These are phyloP conservation scores for Sphyrna mokarran DNA, from an alignment of 2,113 vertebrate genomes.

Conservation along the genomic window DNA sequence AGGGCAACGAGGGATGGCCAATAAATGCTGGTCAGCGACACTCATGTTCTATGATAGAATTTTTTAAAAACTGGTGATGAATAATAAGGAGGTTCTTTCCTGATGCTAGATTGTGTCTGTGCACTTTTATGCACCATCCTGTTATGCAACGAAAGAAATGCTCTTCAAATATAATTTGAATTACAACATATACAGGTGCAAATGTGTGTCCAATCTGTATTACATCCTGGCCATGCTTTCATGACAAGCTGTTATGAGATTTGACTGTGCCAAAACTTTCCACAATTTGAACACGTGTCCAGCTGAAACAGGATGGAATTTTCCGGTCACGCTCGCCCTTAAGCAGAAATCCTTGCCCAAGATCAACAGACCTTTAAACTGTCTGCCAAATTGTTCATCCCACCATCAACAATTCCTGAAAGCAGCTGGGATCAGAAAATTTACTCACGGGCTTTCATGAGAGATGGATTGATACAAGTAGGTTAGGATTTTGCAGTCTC, in stretches of 20 bases:
- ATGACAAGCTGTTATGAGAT: neutral
- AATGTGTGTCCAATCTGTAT: neutral
- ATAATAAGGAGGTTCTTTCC: neutral
- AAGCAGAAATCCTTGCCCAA: no score
- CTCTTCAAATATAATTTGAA: neutral
- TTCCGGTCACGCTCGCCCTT: no score
- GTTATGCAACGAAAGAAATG: neutral
- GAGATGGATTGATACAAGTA: neutral
- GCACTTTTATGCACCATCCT: neutral
- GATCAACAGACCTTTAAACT: no score
- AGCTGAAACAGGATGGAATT: neutral
- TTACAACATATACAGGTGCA: neutral
- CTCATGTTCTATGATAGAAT: no score
- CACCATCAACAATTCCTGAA: no score
- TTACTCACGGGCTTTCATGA: no score
- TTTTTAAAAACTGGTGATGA: neutral
- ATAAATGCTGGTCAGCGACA: no score
- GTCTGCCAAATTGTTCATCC: no score
- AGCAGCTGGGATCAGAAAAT: no score
- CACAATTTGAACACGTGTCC: neutral
- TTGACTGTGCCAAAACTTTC: neutral
- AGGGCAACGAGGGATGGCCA: no score
- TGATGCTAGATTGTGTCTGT: neutral
- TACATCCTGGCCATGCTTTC: neutral
- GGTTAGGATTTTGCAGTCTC: no score